Percentiles rank a stretch among this genome's conserved stretches.
These are phyloP conservation scores for Sinosuthora webbiana DNA, from an alignment of 2,113 vertebrate species.

Conservation along the genomic window DNA sequence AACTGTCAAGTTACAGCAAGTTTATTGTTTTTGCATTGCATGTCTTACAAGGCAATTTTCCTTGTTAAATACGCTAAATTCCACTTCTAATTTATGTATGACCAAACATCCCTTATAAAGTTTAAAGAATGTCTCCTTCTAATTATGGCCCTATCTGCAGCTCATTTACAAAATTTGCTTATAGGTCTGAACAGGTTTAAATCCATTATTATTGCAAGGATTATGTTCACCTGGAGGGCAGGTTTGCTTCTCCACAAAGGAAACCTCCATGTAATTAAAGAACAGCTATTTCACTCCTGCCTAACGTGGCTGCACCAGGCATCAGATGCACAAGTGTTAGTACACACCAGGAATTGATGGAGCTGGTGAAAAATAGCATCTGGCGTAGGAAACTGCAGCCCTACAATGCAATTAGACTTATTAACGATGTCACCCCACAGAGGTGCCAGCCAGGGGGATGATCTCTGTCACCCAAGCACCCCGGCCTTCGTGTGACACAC, in stretches of 20 bases:
- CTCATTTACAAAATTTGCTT: neutral
- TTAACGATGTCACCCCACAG: neutral
- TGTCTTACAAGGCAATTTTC: neutral
- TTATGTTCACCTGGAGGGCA: constrained; percentile 16
- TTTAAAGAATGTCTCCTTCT: neutral
- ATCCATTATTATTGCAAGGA: constrained; percentile 5
- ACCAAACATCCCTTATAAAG: neutral
- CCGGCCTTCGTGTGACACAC: neutral
- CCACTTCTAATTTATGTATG: neutral
- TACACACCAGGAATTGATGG: neutral
- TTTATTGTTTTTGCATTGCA: neutral
- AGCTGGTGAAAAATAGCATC: neutral
- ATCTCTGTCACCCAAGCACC: neutral
- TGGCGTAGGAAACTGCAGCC: neutral
- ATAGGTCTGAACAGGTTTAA: constrained; percentile 1
- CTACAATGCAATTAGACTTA: neutral
- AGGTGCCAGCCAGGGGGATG: neutral
- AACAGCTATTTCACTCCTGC: neutral
- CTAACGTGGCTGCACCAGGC: neutral
- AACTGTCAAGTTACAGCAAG: neutral
- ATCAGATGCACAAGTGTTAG: neutral
- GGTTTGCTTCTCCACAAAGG: neutral
- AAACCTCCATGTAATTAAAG: neutral
- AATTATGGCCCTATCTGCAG: neutral
- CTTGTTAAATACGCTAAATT: neutral